A percentile compares a stretch with the other conserved stretches of the same genome.
Evolutionary conservation across 1,140 invertebrate genomes (phyloP).

Genomic region (Nomia melanderi): DNA sequence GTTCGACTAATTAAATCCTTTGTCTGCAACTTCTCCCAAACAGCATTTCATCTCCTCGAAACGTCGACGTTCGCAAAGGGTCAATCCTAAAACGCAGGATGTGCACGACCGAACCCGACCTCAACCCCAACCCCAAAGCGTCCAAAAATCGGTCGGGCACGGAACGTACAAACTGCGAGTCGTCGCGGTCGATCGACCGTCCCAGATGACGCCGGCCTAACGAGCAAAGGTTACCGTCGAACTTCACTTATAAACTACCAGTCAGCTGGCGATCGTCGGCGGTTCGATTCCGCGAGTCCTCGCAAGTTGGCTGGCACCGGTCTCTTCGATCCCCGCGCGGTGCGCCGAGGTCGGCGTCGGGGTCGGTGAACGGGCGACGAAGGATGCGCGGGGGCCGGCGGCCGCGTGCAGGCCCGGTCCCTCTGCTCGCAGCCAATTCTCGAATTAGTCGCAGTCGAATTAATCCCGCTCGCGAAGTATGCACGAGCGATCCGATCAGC

Average conservation of each 20-base stretch:
- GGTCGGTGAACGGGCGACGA: not conserved
- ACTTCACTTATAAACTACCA: slow-evolving; percentile 3
- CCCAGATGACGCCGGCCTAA: too few relatives aligned
- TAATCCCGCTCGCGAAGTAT: slow-evolving; percentile 63
- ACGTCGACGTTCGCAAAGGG: too few relatives aligned
- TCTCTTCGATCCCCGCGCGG: slow-evolving; percentile 4
- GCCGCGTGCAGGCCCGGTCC: slow-evolving; percentile 14
- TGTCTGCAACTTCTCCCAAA: too few relatives aligned
- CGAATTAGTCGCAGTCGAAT: slow-evolving; percentile 66
- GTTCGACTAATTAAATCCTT: too few relatives aligned
- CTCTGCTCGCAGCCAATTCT: slow-evolving; percentile 56
- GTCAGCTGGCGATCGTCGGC: not conserved
- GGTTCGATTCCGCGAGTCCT: not conserved
- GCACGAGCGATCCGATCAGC: slow-evolving; percentile 70
- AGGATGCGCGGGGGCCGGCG: not conserved
- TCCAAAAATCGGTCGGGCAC: too few relatives aligned
- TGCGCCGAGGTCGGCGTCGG: not conserved
- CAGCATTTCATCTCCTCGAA: too few relatives aligned
- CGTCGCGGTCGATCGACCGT: too few relatives aligned
- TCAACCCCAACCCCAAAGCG: too few relatives aligned
- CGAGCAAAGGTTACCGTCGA: not conserved
- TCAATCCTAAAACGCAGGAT: too few relatives aligned
- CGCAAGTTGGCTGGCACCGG: slow-evolving; percentile 9
- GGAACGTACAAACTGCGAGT: too few relatives aligned
- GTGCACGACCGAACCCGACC: too few relatives aligned